Conservation (phyloP, 2,797 vertebrate species). For the Poeciliopsis paucimaculata region DNA sequence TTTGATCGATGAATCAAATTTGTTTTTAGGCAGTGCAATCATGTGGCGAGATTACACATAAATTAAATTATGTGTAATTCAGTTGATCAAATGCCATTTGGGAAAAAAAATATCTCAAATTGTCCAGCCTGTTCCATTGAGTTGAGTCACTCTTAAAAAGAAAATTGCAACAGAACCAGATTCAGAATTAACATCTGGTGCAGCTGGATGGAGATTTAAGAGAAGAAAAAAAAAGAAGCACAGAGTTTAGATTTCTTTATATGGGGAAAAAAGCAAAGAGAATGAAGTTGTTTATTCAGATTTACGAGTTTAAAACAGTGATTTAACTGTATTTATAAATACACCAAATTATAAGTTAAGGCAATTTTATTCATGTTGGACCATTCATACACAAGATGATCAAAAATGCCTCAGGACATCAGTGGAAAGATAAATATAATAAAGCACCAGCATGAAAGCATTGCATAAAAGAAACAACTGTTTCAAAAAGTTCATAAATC, state of each 20-base stretch:
- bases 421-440: neutral
- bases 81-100: neutral
- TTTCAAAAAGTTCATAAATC: neutral
- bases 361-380: neutral
- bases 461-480: neutral
- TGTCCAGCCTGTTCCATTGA: neutral
- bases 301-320: neutral
- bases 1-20: neutral
- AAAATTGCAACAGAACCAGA: neutral
- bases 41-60: neutral
- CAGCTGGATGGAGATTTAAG: neutral
- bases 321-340: neutral
- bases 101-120: neutral
- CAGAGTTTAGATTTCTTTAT: neutral
- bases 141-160: neutral
- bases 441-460: neutral
- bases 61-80: neutral
- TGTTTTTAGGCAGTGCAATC: neutral
- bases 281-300: neutral
- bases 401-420: neutral
- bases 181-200: neutral
- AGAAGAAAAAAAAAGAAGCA: neutral
- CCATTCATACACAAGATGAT: neutral
- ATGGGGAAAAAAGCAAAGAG: neutral
- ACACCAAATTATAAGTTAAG: neutral